Evolutionary conservation across 2,113 vertebrate species (phyloP), one percentile per base, ranked within the genome.

Genomic region (Uria aalge): DNA sequence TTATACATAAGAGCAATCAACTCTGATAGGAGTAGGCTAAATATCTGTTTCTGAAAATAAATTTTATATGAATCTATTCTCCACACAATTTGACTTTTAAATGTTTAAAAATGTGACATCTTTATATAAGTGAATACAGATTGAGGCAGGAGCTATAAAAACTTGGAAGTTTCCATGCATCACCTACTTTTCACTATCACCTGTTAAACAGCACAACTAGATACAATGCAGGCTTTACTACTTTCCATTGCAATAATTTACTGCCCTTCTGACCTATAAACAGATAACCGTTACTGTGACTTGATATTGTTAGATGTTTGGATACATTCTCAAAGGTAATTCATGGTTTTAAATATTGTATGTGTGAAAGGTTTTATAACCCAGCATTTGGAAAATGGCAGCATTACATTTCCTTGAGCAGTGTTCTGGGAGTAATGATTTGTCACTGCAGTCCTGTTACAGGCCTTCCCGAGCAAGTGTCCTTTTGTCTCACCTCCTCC

Each of bases 81-180:
- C 95, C 97, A 97, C 96, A 97, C 96, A 96, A 97, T 97, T 98
- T 98, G 97, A 98, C 95, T 98, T 98, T 98, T 97, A 97, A 97
- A 97, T 98, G 94, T 97, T 98, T 97, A 76, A 97, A 97, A 97
- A 95, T 96, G 81, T 97, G 96, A 97, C 93, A 96, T 97, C 95
- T 97, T 98, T 95, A 97, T 97, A 85, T 90, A 95, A 97, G 92
- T 88, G 73, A 95, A 89, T 95, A 92, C 93, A 75, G 87, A 94
- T 94, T 88, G 95, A 93, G 94, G 86, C 92, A 97, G 57, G 68
- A 94, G 78, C 88, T 95, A 81, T 98, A 96, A 98, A 98, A 94
- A 79, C 93, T 71, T 83, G 85, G 84, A 95, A 80, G 87, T 96
- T 96, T 94, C 87, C 81, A 76, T 87, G 81, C 94, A 85, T 97